These are phyloP conservation scores for Gobius niger DNA, from an alignment of 2,113 vertebrate species.

Conservation along the genomic window DNA sequence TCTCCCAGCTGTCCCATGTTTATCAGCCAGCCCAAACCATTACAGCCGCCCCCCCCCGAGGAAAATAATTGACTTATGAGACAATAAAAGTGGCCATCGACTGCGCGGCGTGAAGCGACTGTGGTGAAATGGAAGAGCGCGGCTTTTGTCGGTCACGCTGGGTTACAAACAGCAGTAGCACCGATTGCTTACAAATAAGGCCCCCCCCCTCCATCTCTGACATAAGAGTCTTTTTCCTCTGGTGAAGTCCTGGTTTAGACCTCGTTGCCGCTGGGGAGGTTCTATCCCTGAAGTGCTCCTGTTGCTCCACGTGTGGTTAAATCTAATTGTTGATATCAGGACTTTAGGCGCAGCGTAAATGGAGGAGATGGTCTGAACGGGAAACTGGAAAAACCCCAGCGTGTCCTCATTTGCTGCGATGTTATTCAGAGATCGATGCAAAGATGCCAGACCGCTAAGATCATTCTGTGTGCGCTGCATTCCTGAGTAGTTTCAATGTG, in stretches of 20 bases:
- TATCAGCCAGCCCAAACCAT: conserved; percentile 59
- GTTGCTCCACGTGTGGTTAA: not conserved
- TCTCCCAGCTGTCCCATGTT: conserved; percentile 57
- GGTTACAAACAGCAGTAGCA: conserved; percentile 32
- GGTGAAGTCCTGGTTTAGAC: not conserved
- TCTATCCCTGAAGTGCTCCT: not conserved
- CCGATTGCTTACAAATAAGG: conserved; percentile 32
- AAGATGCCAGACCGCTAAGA: not conserved
- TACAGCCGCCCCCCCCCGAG: conserved; percentile 46
- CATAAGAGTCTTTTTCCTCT: conserved; percentile 7
- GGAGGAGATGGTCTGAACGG: conserved; percentile 11
- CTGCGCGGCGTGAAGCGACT: conserved; percentile 34
- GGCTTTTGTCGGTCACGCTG: conserved; percentile 29
- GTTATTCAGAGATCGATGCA: not conserved
- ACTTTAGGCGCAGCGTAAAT: not conserved
- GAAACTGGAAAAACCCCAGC: conserved; percentile 23
- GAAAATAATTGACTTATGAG: conserved; percentile 68
- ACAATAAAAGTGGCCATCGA: conserved; percentile 65
- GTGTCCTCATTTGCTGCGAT: conserved; percentile 1
- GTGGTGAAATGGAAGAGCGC: conserved; percentile 34
- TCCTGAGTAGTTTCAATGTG: no score
- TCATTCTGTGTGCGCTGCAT: not conserved
- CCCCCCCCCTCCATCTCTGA: not conserved
- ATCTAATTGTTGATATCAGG: not conserved
- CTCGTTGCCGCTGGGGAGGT: not conserved